Conservation (phyloP, 2,797 vertebrate genomes). For the Rhincodon typus region DNA sequence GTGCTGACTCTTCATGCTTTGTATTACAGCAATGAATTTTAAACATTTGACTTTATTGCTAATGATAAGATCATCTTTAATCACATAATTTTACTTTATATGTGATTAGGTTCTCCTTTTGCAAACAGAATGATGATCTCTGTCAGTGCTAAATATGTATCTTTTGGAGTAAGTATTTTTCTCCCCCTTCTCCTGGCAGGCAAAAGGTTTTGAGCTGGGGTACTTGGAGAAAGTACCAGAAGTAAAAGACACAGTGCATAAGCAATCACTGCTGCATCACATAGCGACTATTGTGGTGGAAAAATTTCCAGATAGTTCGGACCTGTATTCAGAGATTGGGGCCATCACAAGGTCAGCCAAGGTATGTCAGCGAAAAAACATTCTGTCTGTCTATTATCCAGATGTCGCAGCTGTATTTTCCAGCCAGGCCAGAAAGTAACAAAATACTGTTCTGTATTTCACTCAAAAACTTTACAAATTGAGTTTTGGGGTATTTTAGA, state of each 20-base stretch:
- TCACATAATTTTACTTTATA: background rate
- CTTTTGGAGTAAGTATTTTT: background rate
- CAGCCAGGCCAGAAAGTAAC: constrained; percentile 20
- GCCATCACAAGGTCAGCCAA: constrained; percentile 90
- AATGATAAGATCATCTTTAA: background rate
- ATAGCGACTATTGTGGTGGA: constrained; percentile 89
- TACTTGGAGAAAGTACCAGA: constrained; percentile 98
- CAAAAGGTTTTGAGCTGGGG: constrained; percentile 93
- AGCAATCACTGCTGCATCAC: constrained; percentile 91
- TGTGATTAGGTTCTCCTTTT: background rate
- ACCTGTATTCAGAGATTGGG: constrained; percentile 94
- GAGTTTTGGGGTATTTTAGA: background rate
- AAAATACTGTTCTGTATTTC: background rate
- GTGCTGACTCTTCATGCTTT: background rate
- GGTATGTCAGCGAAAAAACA: constrained; percentile 55
- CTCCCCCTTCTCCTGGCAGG: constrained; percentile 57
- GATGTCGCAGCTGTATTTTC: background rate
- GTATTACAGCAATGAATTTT: background rate
- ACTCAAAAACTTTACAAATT: background rate
- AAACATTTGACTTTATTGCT: background rate
- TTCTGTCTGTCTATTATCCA: background rate
- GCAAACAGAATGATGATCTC: background rate
- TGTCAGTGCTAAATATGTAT: background rate
- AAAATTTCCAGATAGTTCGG: constrained; percentile 90
- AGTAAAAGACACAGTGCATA: constrained; percentile 96